Conservation (phyloP, 2,113 vertebrate genomes). For the Platysternon megacephalum region DNA sequence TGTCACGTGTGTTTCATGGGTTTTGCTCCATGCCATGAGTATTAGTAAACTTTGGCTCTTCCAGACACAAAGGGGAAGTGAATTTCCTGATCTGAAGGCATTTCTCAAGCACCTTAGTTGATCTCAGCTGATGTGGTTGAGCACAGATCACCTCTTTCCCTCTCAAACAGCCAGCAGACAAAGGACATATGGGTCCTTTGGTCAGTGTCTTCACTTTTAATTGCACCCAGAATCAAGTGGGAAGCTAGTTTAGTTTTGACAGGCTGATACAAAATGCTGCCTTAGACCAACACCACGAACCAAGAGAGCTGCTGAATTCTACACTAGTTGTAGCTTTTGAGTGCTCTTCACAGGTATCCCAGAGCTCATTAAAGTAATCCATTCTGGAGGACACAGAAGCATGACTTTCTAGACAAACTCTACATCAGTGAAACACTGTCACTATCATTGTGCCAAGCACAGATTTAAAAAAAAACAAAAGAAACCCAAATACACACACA, state of each 20-base stretch:
- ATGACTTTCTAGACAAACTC: not conserved
- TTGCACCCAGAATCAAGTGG: not conserved
- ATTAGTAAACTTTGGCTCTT: not conserved
- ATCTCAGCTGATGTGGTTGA: not conserved
- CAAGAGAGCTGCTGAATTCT: not conserved
- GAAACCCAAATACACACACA: not conserved
- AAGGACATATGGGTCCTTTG: accelerated
- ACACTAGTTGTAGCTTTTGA: not conserved
- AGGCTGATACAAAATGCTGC: not conserved
- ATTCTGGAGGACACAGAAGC: not conserved
- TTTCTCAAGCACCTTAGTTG: not conserved
- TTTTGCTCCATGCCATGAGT: not conserved
- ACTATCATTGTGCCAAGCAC: not conserved
- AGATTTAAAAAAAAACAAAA: not conserved
- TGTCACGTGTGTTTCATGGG: not conserved
- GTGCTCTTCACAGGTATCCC: not conserved
- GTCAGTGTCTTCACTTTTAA: not conserved
- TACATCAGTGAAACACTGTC: not conserved
- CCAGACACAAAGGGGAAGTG: not conserved
- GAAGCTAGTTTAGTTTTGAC: not conserved
- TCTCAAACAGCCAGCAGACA: not conserved
- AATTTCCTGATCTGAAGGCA: not conserved
- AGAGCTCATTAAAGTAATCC: not conserved
- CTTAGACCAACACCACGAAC: not conserved
- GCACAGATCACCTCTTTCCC: not conserved